These are phyloP conservation scores for Alouatta palliata DNA, from an alignment of 2,113 vertebrate genomes.

Conservation along the genomic window DNA sequence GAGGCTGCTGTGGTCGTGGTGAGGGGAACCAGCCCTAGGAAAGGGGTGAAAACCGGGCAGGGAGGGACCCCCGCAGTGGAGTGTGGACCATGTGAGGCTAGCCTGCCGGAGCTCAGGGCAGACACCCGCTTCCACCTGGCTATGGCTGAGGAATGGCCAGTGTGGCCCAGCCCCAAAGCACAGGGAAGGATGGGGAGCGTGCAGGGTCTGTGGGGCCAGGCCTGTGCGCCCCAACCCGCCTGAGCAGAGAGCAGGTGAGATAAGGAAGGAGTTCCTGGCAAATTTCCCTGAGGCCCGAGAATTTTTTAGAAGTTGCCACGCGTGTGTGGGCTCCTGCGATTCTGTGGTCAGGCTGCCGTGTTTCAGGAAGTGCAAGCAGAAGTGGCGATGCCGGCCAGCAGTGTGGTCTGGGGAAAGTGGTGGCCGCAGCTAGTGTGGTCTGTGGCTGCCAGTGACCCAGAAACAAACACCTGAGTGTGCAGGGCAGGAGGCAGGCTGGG, in stretches of 20 bases:
- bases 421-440: slow-evolving; percentile 38
- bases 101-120: accelerated
- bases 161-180: accelerated
- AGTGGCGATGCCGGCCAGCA: slow-evolving; percentile 74
- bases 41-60: neutral
- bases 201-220: too few relatives aligned
- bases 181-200: accelerated
- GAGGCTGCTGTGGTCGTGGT: neutral
- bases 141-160: accelerated
- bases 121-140: accelerated
- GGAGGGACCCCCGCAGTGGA: too few relatives aligned
- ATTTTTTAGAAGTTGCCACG: neutral
- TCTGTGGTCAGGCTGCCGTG: slow-evolving; percentile 49
- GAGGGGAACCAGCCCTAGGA: neutral
- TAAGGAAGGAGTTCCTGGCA: neutral
- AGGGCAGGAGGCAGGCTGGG: neutral
- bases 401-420: slow-evolving; percentile 17
- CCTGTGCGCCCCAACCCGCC: accelerated
- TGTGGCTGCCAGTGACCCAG: slow-evolving; percentile 68
- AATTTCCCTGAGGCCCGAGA: neutral
- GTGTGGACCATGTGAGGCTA: accelerated
- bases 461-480: neutral
- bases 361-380: slow-evolving; percentile 82
- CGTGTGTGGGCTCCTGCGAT: slow-evolving; percentile 5
- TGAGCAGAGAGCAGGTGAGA: neutral